Conservation (phyloP, 2,888 invertebrate species). For the Lacanobia wlatinum region DNA sequence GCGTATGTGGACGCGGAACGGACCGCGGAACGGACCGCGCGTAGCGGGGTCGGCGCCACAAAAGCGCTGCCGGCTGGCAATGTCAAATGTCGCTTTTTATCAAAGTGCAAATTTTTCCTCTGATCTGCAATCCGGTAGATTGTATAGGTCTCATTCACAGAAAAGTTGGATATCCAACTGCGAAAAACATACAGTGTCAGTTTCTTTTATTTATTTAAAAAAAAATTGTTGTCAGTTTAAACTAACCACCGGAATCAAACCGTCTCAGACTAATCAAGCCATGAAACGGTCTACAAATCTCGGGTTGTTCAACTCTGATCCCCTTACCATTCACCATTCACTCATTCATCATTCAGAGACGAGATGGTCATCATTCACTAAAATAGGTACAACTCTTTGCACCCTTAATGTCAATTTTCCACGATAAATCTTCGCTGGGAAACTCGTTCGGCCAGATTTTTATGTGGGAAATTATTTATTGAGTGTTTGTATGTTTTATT, state of each 20-base stretch:
- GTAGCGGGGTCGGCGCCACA: too few relatives aligned
- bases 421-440: constrained; percentile 43
- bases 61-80: too few relatives aligned
- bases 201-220: too few relatives aligned
- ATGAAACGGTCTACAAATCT: constrained; percentile 41
- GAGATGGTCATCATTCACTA: constrained; percentile 50
- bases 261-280: constrained; percentile 41
- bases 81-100: too few relatives aligned
- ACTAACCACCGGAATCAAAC: constrained; percentile 14
- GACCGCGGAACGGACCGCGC: too few relatives aligned
- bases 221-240: too few relatives aligned
- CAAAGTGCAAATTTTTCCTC: too few relatives aligned
- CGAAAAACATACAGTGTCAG: too few relatives aligned
- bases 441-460: constrained; percentile 20
- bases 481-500: not conserved
- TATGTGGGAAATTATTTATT: constrained; percentile 21
- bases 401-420: constrained; percentile 30
- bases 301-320: constrained; percentile 52
- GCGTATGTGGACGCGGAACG: too few relatives aligned
- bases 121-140: too few relatives aligned
- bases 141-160: too few relatives aligned
- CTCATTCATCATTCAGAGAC: constrained; percentile 53
- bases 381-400: constrained; percentile 38
- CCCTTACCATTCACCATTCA: constrained; percentile 36
- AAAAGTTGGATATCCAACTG: too few relatives aligned